phyloP scores from a whole-genome alignment of 1,140 invertebrate species.

The Tetramorium alpestre region DNA sequence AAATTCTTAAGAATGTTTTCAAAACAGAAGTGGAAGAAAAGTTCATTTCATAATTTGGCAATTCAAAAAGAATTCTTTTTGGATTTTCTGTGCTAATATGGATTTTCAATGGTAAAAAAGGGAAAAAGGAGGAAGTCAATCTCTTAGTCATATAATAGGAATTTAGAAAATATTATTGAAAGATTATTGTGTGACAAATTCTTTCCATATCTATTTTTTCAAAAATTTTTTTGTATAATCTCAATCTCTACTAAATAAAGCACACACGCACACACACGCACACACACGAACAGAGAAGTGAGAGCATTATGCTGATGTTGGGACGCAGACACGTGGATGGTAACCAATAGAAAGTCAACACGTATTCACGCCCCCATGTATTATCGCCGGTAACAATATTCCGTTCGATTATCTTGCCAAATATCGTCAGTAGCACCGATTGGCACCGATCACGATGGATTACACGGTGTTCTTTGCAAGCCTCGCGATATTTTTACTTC shows the following conservation, averaged over 20 bases:
- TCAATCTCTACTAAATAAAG: not conserved
- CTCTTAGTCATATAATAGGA: too few species aligned
- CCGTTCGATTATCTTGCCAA: not conserved
- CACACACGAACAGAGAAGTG: too few species aligned
- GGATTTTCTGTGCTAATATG: too few species aligned
- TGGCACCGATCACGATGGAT: conserved; percentile 27
- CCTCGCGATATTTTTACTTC: conserved; percentile 51
- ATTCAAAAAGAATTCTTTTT: too few species aligned
- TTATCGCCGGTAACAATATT: conserved; percentile 4
- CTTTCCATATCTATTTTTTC: not conserved
- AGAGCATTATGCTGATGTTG: not conserved
- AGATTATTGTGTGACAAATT: not conserved
- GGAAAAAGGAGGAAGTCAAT: too few species aligned
- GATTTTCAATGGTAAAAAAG: too few species aligned
- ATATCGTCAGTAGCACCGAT: not conserved
- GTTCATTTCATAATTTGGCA: too few species aligned
- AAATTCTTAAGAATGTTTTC: too few species aligned
- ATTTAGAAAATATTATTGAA: not conserved
- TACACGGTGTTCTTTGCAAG: not conserved
- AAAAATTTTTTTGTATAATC: too few species aligned
- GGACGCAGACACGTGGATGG: conserved; percentile 34
- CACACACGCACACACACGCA: too few species aligned
- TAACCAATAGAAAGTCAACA: conserved; percentile 73
- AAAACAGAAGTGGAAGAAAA: too few species aligned
- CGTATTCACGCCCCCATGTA: conserved; percentile 61